Evolutionary conservation across 64 coral and sea anemone genomes (phyloP).

Genomic region (Montipora efflorescens): DNA sequence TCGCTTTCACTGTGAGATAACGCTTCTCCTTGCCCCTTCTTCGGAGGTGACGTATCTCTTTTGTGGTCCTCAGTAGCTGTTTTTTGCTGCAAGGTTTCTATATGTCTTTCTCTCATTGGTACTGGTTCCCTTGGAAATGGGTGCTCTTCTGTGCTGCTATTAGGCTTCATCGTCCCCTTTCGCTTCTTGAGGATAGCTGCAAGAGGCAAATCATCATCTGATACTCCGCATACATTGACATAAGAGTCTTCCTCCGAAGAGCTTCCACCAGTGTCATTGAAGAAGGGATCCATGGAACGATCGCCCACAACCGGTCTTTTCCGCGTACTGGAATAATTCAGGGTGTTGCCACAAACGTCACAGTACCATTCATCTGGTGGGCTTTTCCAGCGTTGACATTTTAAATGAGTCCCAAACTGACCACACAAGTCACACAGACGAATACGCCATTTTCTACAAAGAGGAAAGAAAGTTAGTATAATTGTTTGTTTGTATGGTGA

Average conservation of each 20-base stretch:
- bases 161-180: neutral
- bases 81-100: neutral
- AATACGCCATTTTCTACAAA: constrained; percentile 77
- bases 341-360: constrained; percentile 29
- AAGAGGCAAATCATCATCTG: constrained; percentile 31
- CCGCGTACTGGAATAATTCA: neutral
- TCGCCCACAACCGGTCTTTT: constrained; percentile 39
- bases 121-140: neutral
- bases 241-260: constrained; percentile 14
- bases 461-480: neutral
- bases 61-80: neutral
- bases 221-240: constrained; percentile 18
- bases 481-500: too few relatives aligned
- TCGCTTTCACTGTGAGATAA: neutral
- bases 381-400: constrained; percentile 73
- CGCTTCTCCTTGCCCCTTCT: neutral
- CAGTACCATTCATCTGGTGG: constrained; percentile 67
- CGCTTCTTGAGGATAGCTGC: neutral
- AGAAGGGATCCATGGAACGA: constrained; percentile 26
- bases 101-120: neutral
- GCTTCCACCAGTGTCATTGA: neutral
- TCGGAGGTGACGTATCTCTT: neutral
- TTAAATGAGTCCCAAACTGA: constrained; percentile 85
- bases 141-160: neutral
- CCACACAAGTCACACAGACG: constrained; percentile 78